These are phyloP conservation scores for Aphis craccivora DNA, from an alignment of 1,140 invertebrate species.

Conservation along the genomic window DNA sequence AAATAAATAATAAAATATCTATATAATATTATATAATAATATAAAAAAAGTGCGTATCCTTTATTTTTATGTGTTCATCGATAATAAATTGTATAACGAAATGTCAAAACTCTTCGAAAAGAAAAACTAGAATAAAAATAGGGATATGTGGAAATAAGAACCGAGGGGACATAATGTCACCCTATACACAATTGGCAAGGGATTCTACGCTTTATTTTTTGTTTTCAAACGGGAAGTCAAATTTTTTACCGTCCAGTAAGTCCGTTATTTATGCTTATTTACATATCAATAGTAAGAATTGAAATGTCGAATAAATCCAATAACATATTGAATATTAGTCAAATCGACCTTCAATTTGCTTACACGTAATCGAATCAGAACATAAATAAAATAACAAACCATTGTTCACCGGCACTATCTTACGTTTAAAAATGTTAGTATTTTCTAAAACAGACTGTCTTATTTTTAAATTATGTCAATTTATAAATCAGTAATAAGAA, in stretches of 20 bases:
- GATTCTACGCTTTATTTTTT: slow-evolving; percentile 24
- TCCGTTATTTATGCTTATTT: slow-evolving; percentile 52
- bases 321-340: slow-evolving; percentile 49
- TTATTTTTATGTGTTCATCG: not conserved
- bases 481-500: not conserved
- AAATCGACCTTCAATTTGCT: slow-evolving; percentile 32
- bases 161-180: slow-evolving; percentile 31
- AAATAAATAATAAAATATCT: not conserved
- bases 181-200: slow-evolving; percentile 32
- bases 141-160: not conserved
- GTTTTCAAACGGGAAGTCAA: slow-evolving; percentile 48
- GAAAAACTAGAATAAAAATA: not conserved
- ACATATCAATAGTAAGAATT: slow-evolving; percentile 54
- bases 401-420: not conserved
- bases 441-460: not conserved
- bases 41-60: not conserved
- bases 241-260: slow-evolving; percentile 36
- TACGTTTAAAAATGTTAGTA: not conserved
- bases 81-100: not conserved
- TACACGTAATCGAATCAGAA: slow-evolving; percentile 23
- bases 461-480: not conserved
- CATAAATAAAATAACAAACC: slow-evolving; percentile 38
- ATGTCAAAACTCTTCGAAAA: slow-evolving; percentile 7
- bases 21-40: not conserved
- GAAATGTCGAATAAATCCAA: slow-evolving; percentile 34